Conservation (phyloP, 2,113 vertebrate species). For the Toxotes jaculatrix region DNA sequence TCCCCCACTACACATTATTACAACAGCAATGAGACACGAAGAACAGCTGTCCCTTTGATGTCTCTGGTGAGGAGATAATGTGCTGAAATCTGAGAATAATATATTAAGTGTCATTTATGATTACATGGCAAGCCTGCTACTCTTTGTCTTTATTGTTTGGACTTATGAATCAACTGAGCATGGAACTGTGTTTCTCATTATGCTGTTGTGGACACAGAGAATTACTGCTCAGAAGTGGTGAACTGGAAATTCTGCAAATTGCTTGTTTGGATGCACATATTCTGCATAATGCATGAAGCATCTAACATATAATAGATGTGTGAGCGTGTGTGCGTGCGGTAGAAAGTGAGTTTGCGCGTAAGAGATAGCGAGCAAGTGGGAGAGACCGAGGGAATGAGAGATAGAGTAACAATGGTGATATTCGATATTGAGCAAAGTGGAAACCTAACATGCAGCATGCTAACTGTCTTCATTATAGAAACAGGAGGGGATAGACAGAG, state of each 20-base stretch:
- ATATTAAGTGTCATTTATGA: constrained; percentile 43
- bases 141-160: constrained; percentile 47
- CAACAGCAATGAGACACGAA: constrained; percentile 21
- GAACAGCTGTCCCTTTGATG: constrained; percentile 26
- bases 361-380: constrained; percentile 43
- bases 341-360: constrained; percentile 9
- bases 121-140: constrained; percentile 35
- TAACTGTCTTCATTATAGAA: constrained; percentile 39
- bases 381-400: constrained; percentile 26
- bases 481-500: constrained; percentile 40
- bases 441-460: constrained; percentile 48
- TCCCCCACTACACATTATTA: constrained; percentile 5
- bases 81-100: constrained; percentile 42
- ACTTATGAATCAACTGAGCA: constrained; percentile 48
- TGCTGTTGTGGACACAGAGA: constrained; percentile 47
- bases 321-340: neutral
- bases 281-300: constrained; percentile 71
- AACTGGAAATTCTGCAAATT: constrained; percentile 68
- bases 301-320: constrained; percentile 51
- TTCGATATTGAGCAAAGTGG: constrained; percentile 44
- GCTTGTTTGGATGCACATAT: constrained; percentile 65
- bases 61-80: constrained; percentile 33
- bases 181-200: constrained; percentile 52
- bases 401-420: constrained; percentile 54
- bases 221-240: constrained; percentile 51